Conservation (phyloP, 1,140 invertebrate species). For the Drosophila yakuba region DNA sequence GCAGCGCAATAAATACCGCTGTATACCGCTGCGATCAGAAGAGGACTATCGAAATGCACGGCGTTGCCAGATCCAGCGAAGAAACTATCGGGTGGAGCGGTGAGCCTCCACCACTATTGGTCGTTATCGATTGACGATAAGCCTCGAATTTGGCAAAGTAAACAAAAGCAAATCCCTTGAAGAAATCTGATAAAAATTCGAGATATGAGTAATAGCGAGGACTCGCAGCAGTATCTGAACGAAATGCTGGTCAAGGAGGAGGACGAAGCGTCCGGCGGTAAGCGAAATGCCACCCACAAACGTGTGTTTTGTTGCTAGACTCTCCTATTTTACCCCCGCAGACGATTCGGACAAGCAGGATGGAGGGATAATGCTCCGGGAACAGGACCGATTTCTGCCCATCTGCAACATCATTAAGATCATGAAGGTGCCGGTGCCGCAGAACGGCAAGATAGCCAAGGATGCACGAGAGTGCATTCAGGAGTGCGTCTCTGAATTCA, state of each 20-base stretch:
- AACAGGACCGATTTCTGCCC: constrained; percentile 98
- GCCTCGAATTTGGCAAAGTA: not conserved
- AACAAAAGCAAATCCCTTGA: constrained; percentile 5
- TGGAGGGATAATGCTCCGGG: constrained; percentile 86
- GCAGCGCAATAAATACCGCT: constrained; percentile 33
- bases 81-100: constrained; percentile 5
- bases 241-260: constrained; percentile 74
- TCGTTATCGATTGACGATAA: not conserved
- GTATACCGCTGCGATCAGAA: constrained; percentile 63
- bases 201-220: constrained; percentile 77
- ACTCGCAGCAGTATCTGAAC: constrained; percentile 73
- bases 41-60: constrained; percentile 22
- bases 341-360: constrained; percentile 79
- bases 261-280: constrained; percentile 73
- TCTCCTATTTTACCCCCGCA: not conserved
- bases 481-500: constrained; percentile 99
- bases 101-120: constrained; percentile 5
- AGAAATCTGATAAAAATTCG: not conserved
- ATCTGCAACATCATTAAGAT: constrained; percentile 99
- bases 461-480: constrained; percentile 99
- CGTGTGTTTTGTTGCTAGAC: not conserved
- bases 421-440: constrained; percentile 99
- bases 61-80: not conserved
- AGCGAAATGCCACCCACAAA: not conserved
- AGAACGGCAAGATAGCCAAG: constrained; percentile 99